Evolutionary conservation across 2,888 invertebrate species (phyloP).

Genomic region (Dendrolimus pini): DNA sequence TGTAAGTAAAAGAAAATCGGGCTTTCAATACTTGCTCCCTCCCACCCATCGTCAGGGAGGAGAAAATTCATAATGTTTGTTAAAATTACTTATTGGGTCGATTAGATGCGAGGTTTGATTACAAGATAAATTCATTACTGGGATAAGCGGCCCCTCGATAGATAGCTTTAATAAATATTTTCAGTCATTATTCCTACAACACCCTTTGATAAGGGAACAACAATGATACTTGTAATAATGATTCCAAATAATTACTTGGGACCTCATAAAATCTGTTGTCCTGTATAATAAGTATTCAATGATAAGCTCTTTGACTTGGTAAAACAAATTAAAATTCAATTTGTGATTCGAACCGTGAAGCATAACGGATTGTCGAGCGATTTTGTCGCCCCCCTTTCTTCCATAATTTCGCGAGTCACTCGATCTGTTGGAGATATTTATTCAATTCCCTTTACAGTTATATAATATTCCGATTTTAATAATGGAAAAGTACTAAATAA

Average conservation of each 20-base stretch:
- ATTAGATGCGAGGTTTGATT: constrained; percentile 57
- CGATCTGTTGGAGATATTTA: constrained; percentile 46
- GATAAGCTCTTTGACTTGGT: constrained; percentile 68
- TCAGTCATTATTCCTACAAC: neutral
- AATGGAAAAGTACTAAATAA: constrained; percentile 24
- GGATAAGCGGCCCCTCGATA: constrained; percentile 18
- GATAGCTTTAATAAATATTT: constrained; percentile 1
- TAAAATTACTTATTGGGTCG: constrained; percentile 68
- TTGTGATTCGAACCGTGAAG: constrained; percentile 67
- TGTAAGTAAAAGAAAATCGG: constrained; percentile 70
- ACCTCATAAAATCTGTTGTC: constrained; percentile 51
- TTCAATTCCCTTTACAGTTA: constrained; percentile 8
- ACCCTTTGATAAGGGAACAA: neutral
- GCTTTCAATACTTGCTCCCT: constrained; percentile 72
- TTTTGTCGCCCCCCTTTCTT: constrained; percentile 62
- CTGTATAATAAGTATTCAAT: constrained; percentile 63
- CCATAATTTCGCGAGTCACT: constrained; percentile 60
- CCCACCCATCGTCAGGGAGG: neutral
- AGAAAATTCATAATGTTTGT: constrained; percentile 37
- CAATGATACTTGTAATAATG: constrained; percentile 17
- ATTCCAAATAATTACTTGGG: constrained; percentile 42
- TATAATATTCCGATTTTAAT: too few species aligned
- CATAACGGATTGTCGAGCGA: constrained; percentile 66
- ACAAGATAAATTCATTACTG: constrained; percentile 43
- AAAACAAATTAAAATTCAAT: constrained; percentile 74